A percentile compares a stretch with the other conserved stretches of the same genome.
Conservation (phyloP, 2,888 invertebrate genomes). For the Agonopterix heracliana region DNA sequence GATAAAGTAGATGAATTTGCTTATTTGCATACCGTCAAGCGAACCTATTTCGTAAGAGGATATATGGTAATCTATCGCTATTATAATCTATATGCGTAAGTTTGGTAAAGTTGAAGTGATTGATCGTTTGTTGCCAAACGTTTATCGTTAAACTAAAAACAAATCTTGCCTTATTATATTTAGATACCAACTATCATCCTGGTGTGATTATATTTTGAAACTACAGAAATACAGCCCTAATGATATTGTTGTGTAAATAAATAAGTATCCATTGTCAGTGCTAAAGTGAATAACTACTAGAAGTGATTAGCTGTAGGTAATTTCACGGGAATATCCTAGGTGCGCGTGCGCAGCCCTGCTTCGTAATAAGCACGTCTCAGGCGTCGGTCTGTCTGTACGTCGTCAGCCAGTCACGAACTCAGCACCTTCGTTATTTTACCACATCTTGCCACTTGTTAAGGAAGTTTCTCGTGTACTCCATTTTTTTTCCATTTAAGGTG, state of each 20-base stretch:
- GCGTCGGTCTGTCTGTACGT: slow-evolving; percentile 10
- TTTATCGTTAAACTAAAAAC: too few species aligned
- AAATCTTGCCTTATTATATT: too few species aligned
- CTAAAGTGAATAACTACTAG: too few species aligned
- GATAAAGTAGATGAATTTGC: slow-evolving; percentile 3
- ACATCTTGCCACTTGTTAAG: slow-evolving; percentile 6
- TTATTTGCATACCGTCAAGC: slow-evolving; percentile 1
- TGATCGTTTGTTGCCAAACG: too few species aligned
- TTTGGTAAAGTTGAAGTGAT: too few species aligned
- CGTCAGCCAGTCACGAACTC: slow-evolving; percentile 15
- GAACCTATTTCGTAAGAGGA: background rate
- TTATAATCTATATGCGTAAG: too few species aligned
- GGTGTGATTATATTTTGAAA: too few species aligned
- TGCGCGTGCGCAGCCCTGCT: slow-evolving; percentile 13
- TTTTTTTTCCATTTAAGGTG: too few species aligned
- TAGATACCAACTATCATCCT: too few species aligned
- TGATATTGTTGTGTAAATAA: too few species aligned
- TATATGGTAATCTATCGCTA: background rate
- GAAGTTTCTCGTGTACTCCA: slow-evolving; percentile 1
- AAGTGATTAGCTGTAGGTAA: background rate
- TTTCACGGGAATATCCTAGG: background rate
- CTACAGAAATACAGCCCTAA: too few species aligned
- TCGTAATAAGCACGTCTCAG: slow-evolving; percentile 14
- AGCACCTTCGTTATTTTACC: slow-evolving; percentile 11
- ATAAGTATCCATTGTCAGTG: too few species aligned